Evolutionary conservation across 2,113 vertebrate genomes (phyloP).

Genomic region (Vicugna pacos): DNA sequence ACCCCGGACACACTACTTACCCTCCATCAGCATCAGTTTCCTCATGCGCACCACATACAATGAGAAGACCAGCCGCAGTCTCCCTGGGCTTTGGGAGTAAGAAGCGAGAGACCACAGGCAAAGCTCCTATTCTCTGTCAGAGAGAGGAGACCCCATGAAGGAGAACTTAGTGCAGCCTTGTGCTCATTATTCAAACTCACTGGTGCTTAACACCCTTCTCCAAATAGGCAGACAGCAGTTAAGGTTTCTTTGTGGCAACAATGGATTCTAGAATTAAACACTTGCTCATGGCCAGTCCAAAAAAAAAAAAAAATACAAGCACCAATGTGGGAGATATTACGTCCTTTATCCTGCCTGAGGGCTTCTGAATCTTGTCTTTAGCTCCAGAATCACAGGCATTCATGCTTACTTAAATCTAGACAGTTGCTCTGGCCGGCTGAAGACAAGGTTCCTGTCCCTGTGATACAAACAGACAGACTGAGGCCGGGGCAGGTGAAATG

Average conservation of each 20-base stretch:
- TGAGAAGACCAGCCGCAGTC: not conserved
- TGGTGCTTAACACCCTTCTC: not conserved
- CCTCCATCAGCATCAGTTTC: not conserved
- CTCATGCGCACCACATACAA: fast-evolving
- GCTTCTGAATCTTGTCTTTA: not conserved
- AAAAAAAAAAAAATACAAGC: not conserved
- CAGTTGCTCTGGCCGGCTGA: not conserved
- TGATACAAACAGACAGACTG: not conserved
- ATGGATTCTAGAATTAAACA: not conserved
- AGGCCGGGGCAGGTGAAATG: not conserved
- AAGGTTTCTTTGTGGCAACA: not conserved
- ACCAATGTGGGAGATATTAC: not conserved
- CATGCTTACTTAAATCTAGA: not conserved
- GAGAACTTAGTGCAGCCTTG: not conserved
- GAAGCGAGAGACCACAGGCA: fast-evolving
- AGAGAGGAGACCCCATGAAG: fast-evolving
- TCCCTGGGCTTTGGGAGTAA: not conserved
- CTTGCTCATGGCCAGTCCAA: not conserved
- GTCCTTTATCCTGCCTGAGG: not conserved
- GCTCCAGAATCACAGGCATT: not conserved
- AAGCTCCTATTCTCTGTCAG: fast-evolving
- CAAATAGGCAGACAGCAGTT: not conserved
- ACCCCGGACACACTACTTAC: not conserved
- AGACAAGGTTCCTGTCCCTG: not conserved
- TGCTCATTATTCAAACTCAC: not conserved